Evolutionary conservation across 2,113 vertebrate species (phyloP), one percentile per base, ranked within the genome.

Genomic region (Athene cunicularia): DNA sequence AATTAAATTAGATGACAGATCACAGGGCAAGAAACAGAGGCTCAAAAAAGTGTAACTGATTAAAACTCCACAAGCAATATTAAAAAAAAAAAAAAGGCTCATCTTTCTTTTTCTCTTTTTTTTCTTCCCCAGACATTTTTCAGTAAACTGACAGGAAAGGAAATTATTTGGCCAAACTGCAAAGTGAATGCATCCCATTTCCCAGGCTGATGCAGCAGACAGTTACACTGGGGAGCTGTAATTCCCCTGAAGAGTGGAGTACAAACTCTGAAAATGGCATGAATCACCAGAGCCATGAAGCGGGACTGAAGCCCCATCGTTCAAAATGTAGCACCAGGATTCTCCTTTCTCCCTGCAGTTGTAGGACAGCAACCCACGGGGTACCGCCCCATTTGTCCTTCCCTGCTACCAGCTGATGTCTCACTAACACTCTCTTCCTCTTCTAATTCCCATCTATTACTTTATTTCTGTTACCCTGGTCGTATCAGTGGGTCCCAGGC

Each of bases 301-400:
- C 0, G 8, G 58, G 45, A 76, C 21, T 12, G 12, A 76, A n/a
- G 49, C 5, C 14, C 22, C 26, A 13, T 24, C 0, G 0, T 43
- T 49, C 39, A 41, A 60, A 62, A 59, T 5, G 18, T 16, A 37
- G 37, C 12, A 20, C 53, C 58, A 60, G 71, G 63, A 52, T 88
- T 56, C n/a, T 41, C 67, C 59, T 62, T 66, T 64, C 63, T 73
- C 23, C 39, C 49, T 2, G 1, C 35, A 49, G 27, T 0, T 26
- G 14, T 18, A 64, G 2, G 16, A 22, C 27, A 80, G 37, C 27
- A 70, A 85, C 23, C 35, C 32, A 20, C 2, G 1, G 43, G 12
- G n/a, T 50, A n/a, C 14, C 3, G 11, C 12, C 3, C 27, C 67
- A 17, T 35, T 79, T 58, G 45, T 83, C 35, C 23, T 86, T 14